Conservation (phyloP, 2,888 invertebrate genomes). For the Drosophila paramelanica region DNA sequence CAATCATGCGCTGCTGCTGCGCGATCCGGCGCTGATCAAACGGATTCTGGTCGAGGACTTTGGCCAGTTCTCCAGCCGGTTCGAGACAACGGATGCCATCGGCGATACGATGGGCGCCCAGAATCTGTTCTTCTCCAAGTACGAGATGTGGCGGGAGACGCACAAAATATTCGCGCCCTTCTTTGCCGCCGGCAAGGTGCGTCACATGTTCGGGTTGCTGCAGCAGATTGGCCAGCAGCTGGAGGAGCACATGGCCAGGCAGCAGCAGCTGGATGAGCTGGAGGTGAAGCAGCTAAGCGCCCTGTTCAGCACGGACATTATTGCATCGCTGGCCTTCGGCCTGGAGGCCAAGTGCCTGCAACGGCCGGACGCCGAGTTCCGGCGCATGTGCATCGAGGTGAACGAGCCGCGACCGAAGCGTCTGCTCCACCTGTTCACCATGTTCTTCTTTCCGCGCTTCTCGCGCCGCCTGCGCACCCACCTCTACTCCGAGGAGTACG, state of each 20-base stretch:
- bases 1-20: constrained; percentile 84
- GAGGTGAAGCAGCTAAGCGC: constrained; percentile 81
- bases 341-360: constrained; percentile 84
- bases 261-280: constrained; percentile 40
- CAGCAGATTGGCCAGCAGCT: constrained; percentile 77
- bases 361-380: constrained; percentile 84
- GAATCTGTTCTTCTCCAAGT: constrained; percentile 85
- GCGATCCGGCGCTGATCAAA: constrained; percentile 85
- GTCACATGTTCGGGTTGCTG: constrained; percentile 80
- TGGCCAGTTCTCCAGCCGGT: constrained; percentile 81
- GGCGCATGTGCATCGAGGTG: constrained; percentile 83
- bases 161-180: constrained; percentile 85
- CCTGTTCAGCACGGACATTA: constrained; percentile 84
- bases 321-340: constrained; percentile 85
- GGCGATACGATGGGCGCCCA: constrained; percentile 83
- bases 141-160: constrained; percentile 84
- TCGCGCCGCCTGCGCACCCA: constrained; percentile 75
- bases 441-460: constrained; percentile 84
- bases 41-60: constrained; percentile 85
- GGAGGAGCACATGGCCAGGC: constrained; percentile 65
- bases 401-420: constrained; percentile 81
- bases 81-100: constrained; percentile 73
- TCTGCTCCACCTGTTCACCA: constrained; percentile 80
- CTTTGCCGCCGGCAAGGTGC: constrained; percentile 83
- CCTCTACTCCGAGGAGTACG: constrained; percentile 72